phyloP scores from a whole-genome alignment of 2,113 vertebrate species.

The Accipiter virgatus region DNA sequence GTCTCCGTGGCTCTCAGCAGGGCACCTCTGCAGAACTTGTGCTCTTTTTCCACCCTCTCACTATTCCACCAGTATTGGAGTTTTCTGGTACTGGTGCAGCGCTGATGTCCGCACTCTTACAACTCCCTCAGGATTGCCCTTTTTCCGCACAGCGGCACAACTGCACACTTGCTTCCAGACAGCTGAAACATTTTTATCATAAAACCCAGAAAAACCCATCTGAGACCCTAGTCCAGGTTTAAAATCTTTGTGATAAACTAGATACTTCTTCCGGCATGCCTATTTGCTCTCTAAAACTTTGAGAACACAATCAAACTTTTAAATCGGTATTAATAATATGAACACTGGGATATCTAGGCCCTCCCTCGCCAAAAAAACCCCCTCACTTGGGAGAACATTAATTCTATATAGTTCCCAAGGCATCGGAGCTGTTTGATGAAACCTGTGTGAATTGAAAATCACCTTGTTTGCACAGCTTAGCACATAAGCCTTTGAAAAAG shows the following conservation, averaged over 20 bases:
- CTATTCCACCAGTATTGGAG: neutral
- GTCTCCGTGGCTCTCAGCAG: neutral
- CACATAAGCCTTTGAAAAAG: neutral
- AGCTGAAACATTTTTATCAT: neutral
- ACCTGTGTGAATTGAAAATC: neutral
- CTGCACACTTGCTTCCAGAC: neutral
- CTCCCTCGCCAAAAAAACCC: fast-evolving
- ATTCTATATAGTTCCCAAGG: neutral
- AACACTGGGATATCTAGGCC: neutral
- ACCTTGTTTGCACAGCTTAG: neutral
- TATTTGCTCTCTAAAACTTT: neutral
- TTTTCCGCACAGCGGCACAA: neutral
- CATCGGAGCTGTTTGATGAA: neutral
- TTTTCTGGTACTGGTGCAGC: neutral
- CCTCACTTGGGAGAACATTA: neutral
- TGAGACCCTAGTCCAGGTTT: neutral
- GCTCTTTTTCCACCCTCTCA: neutral
- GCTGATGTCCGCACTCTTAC: neutral
- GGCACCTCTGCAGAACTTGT: neutral
- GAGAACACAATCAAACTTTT: neutral
- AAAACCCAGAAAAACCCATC: neutral
- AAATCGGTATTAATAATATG: neutral
- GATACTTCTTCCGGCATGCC: neutral
- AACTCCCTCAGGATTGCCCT: neutral
- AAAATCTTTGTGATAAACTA: neutral